Evolutionary conservation across 1,140 invertebrate genomes (phyloP), one percentile per base, ranked within the genome.

Genomic region (Neotoxoptera formosana): DNA sequence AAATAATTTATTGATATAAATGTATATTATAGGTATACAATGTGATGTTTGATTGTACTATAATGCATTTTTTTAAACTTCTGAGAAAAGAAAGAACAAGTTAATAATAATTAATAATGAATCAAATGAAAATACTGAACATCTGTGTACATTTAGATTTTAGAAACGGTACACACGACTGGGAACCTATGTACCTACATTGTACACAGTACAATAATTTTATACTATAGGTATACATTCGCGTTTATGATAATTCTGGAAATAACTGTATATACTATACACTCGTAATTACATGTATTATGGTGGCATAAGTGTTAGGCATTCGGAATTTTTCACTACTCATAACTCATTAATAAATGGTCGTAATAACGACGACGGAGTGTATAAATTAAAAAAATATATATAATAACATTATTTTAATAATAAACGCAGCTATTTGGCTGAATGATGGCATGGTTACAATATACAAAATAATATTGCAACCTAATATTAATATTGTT

Each of bases 221-320:
- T 45, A 67, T n/a, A 48, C n/a, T 76, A n/a, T 34, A 67, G 25
- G 20, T 51, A 67, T 56, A 30, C 34, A 53, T 25, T 90, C 36
- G 20, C 20, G 17, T 20, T 41, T 90, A 36, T 34, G 20, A n/a
- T 45, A 56, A 56, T 60, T 60, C 45, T 56, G 11, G 14, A 11
- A 2, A 21, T 90, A 90, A 90, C 89, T 90, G 89, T 90, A 90
- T 17, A 76, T n/a, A 14, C n/a, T n/a, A n/a, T n/a, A 34, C 11
- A 76, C 89, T 8, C 6, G 17, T 45, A 90, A 90, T 67, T 90
- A 45, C 25, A 45, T 21, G 34, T 76, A n/a, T 76, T 76, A 34
- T 89, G 11, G 36, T 17, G 6, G 56, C 36, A 90, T 67, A 90
- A 90, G 14, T 45, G 56, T 14, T 41, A 9, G 34, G 20, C 21